These are phyloP conservation scores for Ranitomeya variabilis DNA, from an alignment of 2,113 vertebrate species.

Conservation along the genomic window DNA sequence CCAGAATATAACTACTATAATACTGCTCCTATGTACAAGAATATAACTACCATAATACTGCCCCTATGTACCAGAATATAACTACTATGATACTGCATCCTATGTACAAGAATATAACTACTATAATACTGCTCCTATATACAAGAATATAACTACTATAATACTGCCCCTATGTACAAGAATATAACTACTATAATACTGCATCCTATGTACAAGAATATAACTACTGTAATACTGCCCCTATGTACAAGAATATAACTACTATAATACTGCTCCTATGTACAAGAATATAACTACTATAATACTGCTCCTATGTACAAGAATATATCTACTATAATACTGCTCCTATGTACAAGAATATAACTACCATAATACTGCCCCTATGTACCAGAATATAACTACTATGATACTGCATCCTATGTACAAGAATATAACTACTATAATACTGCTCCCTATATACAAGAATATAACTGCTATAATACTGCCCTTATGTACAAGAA, in stretches of 20 bases:
- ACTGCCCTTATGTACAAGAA: background rate
- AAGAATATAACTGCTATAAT: background rate
- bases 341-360: background rate
- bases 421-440: constrained; percentile 5
- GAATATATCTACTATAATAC: background rate
- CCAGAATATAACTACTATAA: background rate
- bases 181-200: constrained; percentile 11
- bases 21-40: background rate
- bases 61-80: background rate
- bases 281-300: constrained; percentile 11
- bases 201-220: background rate
- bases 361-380: constrained; percentile 1
- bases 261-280: background rate
- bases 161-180: background rate
- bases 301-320: background rate
- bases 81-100: background rate
- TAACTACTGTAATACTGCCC: background rate
- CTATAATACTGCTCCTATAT: background rate
- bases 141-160: no score
- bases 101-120: no score
- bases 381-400: background rate
- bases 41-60: background rate
- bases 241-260: background rate
- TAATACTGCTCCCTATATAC: background rate
- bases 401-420: background rate